A percentile compares a stretch with the other conserved stretches of the same genome.
Conservation (phyloP, 2,888 invertebrate genomes). For the Meandrusa payeni region DNA sequence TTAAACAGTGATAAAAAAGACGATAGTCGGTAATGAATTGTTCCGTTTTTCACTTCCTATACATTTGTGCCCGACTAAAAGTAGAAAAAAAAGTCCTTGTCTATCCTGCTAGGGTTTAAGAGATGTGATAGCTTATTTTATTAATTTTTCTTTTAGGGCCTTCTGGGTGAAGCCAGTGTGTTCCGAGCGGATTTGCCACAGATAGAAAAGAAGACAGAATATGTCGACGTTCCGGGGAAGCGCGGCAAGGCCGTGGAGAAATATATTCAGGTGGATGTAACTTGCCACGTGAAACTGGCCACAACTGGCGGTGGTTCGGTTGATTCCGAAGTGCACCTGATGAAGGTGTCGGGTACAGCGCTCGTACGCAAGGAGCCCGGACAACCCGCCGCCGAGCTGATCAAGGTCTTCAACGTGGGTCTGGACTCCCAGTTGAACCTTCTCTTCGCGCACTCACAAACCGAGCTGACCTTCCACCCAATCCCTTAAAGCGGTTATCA, state of each 20-base stretch:
- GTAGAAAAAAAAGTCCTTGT: too few relatives aligned
- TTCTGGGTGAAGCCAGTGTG: constrained; percentile 84
- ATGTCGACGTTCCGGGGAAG: constrained; percentile 75
- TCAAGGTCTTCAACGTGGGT: constrained; percentile 84
- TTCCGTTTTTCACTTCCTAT: too few relatives aligned
- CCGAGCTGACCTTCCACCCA: constrained; percentile 84
- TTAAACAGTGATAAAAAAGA: too few relatives aligned
- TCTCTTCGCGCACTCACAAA: constrained; percentile 83
- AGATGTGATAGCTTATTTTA: too few relatives aligned
- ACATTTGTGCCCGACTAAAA: too few relatives aligned
- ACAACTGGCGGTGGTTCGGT: constrained; percentile 80
- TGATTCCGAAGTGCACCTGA: constrained; percentile 81
- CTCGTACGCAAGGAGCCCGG: constrained; percentile 82
- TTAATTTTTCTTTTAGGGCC: constrained; percentile 56
- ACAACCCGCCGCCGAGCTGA: constrained; percentile 74
- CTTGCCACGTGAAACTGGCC: constrained; percentile 83
- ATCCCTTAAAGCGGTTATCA: constrained; percentile 55
- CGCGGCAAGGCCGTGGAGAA: constrained; percentile 79
- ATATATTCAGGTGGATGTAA: constrained; percentile 84
- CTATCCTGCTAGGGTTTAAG: too few relatives aligned
- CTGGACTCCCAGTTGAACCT: constrained; percentile 85
- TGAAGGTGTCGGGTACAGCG: constrained; percentile 85
- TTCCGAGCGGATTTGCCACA: constrained; percentile 85
- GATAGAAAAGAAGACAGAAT: constrained; percentile 82
- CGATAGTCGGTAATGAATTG: too few relatives aligned